phyloP scores from a whole-genome alignment of 2,888 invertebrate species.

The Dryobota labecula region DNA sequence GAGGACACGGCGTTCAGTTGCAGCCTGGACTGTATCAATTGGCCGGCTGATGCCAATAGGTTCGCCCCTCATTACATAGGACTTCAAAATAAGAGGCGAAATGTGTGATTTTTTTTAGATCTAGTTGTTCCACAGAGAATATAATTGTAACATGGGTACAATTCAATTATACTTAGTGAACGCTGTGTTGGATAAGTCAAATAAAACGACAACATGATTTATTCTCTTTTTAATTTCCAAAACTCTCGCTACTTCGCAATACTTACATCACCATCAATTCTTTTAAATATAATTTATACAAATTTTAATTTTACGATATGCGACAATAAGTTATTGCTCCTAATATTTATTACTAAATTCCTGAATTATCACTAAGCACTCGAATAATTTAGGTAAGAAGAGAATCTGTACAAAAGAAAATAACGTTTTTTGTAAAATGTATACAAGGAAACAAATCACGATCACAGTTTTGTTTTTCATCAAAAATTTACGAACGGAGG shows the following conservation, averaged over 20 bases:
- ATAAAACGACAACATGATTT: slow-evolving; percentile 62
- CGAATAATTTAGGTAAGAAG: slow-evolving; percentile 51
- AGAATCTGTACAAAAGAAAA: slow-evolving; percentile 41
- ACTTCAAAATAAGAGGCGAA: no score
- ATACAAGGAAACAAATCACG: slow-evolving; percentile 60
- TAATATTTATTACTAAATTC: slow-evolving; percentile 69
- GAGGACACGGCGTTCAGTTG: no score
- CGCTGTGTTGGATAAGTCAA: neutral
- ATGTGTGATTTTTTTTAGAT: no score
- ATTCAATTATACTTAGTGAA: neutral
- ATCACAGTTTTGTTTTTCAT: slow-evolving; percentile 67
- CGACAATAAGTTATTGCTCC: slow-evolving; percentile 84
- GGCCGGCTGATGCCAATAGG: neutral
- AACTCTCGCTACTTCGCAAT: slow-evolving; percentile 83
- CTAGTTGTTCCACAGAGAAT: neutral
- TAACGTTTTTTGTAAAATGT: slow-evolving; percentile 47
- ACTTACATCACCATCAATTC: slow-evolving; percentile 74
- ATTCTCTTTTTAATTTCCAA: slow-evolving; percentile 80
- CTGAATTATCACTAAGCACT: slow-evolving; percentile 59
- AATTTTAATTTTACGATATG: slow-evolving; percentile 82
- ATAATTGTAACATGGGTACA: no score
- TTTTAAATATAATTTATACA: slow-evolving; percentile 75
- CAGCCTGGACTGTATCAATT: no score
- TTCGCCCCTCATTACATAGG: neutral
- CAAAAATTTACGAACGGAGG: slow-evolving; percentile 50